Base-by-base conservation (phyloP, 2,888 invertebrate species). In the Saturnia pavonia region DNA sequence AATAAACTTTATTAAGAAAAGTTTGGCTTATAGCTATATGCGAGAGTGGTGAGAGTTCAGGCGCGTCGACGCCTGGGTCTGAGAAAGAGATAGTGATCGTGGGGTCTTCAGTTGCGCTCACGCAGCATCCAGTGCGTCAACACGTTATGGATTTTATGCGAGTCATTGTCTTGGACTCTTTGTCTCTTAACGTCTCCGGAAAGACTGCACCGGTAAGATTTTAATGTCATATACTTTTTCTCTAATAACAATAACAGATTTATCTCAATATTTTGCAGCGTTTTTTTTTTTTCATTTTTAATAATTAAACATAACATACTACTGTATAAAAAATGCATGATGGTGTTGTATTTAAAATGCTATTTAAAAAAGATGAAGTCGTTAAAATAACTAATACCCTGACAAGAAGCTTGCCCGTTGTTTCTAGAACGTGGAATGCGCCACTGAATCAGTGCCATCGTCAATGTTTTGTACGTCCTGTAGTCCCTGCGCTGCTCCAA, bases 121-220 rank as follows among this genome's bases (percentile, higher is more conserved):
- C 97, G 1, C 95, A 95, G 75, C 98, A 98, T 86, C 96, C 97
- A 0, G 98, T 97, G 1, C 94, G 98, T 66, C 97, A 97, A 83
- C 97, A 97, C 81, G 97, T 99, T 42, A 97, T 99, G 94, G 99
- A 99, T 89, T 98, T 99, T 85, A 92, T 99, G 69, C 95, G 98
- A 70, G 98, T 98, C 16, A 97, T 99, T 72, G 97, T 99, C 1
- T 96, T 99, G 0, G 99, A 99, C 91, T 99, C 99, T 0, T 94
- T 99, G 68, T 97, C 98, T 60, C 92, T 98, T 69, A 97, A 97
- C 69, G 95, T 96, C 27, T 96, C 96, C 22, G 96, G 96, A 45
- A 98, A 97, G 88, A 94, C 95, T 19, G 96, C 96, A 2, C 97
- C 97, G 34, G 96, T 95, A 74, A 85, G 89, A 81, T 34, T 40